Evolutionary conservation across 1,140 invertebrate species (phyloP).

Genomic region (Aporrectodea caliginosa): DNA sequence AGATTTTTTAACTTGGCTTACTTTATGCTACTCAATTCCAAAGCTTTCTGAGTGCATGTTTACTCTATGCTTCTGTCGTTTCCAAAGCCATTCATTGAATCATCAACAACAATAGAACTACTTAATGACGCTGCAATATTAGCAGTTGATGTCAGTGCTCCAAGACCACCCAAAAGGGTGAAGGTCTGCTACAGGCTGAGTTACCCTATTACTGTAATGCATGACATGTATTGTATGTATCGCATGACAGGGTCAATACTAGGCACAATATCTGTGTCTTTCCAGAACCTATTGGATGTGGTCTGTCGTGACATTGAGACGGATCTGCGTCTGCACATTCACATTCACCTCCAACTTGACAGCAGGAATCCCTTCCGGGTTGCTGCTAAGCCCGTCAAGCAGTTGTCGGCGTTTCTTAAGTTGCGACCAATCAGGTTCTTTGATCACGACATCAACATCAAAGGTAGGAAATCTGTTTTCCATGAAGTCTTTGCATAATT

Average conservation of each 20-base stretch:
- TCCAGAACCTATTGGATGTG: conserved; percentile 64
- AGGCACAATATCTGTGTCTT: conserved; percentile 34
- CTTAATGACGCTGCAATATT: background rate
- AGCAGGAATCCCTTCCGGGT: conserved; percentile 71
- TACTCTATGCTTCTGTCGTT: too few relatives aligned
- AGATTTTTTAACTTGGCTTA: too few relatives aligned
- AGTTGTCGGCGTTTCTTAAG: conserved; percentile 60
- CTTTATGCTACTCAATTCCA: too few relatives aligned
- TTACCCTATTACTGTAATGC: background rate
- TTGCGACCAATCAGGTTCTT: conserved; percentile 58
- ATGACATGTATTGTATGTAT: background rate
- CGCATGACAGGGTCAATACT: background rate
- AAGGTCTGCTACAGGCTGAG: background rate
- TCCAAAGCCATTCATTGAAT: too few relatives aligned
- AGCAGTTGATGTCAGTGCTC: too few relatives aligned
- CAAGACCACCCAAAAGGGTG: background rate
- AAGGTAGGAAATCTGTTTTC: conserved; percentile 42
- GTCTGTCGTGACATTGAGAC: conserved; percentile 84
- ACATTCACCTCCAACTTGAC: conserved; percentile 82
- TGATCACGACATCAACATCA: conserved; percentile 57
- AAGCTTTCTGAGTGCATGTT: too few relatives aligned
- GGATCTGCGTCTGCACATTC: conserved; percentile 80
- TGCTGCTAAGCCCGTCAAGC: conserved; percentile 49
- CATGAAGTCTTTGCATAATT: too few relatives aligned
- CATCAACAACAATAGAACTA: too few relatives aligned